phyloP scores from a whole-genome alignment of 2,797 vertebrate genomes.

The Apogon hyalosoma region DNA sequence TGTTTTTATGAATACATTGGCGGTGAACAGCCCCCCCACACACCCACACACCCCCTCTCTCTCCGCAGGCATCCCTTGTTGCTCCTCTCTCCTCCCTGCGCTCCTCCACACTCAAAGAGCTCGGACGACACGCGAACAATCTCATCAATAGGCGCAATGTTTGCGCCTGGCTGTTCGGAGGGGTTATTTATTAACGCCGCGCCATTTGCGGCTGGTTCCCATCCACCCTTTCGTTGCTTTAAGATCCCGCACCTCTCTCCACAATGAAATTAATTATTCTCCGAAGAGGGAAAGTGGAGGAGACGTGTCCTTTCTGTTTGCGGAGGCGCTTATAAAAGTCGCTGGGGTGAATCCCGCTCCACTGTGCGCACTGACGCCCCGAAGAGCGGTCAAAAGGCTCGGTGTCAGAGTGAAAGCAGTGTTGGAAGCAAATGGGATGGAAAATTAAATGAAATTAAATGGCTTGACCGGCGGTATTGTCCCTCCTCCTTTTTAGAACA shows the following conservation, averaged over 20 bases:
- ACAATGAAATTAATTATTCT: slow-evolving; percentile 91
- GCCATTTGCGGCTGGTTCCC: slow-evolving; percentile 94
- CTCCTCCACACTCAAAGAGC: slow-evolving; percentile 88
- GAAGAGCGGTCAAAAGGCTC: slow-evolving; percentile 88
- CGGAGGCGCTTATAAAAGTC: slow-evolving; percentile 79
- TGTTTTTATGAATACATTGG: neutral
- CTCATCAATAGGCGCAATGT: slow-evolving; percentile 93
- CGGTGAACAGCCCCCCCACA: slow-evolving; percentile 9
- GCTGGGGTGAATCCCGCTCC: slow-evolving; percentile 87
- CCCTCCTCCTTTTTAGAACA: slow-evolving; percentile 79
- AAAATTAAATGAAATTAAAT: slow-evolving; percentile 99
- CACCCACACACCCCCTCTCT: slow-evolving; percentile 3
- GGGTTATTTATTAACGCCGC: slow-evolving; percentile 97
- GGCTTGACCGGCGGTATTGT: slow-evolving; percentile 96
- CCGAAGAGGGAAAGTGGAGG: slow-evolving; percentile 81
- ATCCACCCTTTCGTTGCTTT: slow-evolving; percentile 88
- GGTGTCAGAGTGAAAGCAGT: slow-evolving; percentile 90
- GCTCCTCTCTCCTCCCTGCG: slow-evolving; percentile 74
- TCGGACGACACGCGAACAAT: slow-evolving; percentile 97
- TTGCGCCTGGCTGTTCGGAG: slow-evolving; percentile 91
- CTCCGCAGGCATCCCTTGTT: slow-evolving; percentile 80
- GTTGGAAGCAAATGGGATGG: slow-evolving; percentile 97
- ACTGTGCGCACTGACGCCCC: slow-evolving; percentile 90
- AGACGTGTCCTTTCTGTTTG: slow-evolving; percentile 91
- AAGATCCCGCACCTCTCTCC: slow-evolving; percentile 88